Evolutionary conservation across 2,113 vertebrate genomes (phyloP), one percentile per base, ranked within the genome.

Genomic region (Dasyurus viverrinus): DNA sequence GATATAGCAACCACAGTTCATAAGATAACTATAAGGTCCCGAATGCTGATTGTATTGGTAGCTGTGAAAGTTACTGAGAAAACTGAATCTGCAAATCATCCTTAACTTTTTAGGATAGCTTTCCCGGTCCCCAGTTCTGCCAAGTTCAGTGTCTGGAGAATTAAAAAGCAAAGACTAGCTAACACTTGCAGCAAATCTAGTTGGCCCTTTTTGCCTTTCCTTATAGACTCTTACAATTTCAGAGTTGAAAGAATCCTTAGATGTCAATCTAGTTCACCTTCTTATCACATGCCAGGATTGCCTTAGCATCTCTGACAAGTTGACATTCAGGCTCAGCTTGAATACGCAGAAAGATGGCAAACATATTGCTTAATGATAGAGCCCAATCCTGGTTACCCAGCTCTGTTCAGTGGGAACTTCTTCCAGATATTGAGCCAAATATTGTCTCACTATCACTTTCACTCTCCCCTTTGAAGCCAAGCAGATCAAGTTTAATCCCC

Each of bases 101-200:
- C 97, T 98, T 97, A 94, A 91, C 89, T 93, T 97, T 96, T 95
- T 97, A 97, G 96, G 93, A 92, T 48, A 68, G 48, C 90, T 96
- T 60, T 53, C 89, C 93, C 96, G 95, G 89, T 60, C 95, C 90
- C 92, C 95, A 90, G 90, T 90, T 97, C 95, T 96, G 94, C 90
- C 94, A 96, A 96, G 89, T 3, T 93, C 53, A n/a, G 0, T 10
- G 53, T 90, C 54, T 76, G 53, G 96, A 93, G 90, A 97, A 96
- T 96, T 97, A 52, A 94, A 8, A 53, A 92, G 96, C 92, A 95
- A 94, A 55, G 96, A 96, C 60, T 92, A 90, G 97, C 8, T 96
- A 95, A 19, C 36, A 36, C 36, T n/a, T 76, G 60, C 12, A n/a
- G 36, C 1, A 42, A n/a, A 2, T 23, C 16, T 42, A 19, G 42